Percentiles rank a stretch among this genome's conserved stretches.
Evolutionary conservation across 1,140 invertebrate genomes (phyloP).

Genomic region (Caerostris darwini): DNA sequence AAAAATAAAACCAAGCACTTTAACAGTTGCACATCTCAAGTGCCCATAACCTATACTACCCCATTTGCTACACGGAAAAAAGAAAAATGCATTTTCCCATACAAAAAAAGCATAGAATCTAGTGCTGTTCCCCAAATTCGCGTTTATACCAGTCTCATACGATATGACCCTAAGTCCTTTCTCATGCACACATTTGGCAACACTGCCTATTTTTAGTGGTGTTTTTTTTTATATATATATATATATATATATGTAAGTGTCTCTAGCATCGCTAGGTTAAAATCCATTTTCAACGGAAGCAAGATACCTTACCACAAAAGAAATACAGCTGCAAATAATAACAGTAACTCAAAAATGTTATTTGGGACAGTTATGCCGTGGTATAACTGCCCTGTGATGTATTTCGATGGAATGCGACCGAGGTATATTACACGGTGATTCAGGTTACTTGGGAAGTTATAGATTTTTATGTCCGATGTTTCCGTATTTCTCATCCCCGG

Average conservation of each 20-base stretch:
- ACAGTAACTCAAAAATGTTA: slow-evolving; percentile 71
- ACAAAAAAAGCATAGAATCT: background rate
- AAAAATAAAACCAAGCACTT: slow-evolving; percentile 36
- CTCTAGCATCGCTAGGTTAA: slow-evolving; percentile 31
- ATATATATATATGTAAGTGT: background rate
- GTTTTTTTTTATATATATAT: background rate
- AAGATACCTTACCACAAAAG: slow-evolving; percentile 58
- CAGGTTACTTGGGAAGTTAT: slow-evolving; percentile 32
- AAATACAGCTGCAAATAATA: slow-evolving; percentile 69
- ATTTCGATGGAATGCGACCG: slow-evolving; percentile 48
- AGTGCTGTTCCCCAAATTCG: background rate
- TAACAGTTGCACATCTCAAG: slow-evolving; percentile 22
- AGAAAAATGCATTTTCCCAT: slow-evolving; percentile 15
- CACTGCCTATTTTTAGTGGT: slow-evolving; percentile 55
- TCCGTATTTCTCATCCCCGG: slow-evolving; percentile 48
- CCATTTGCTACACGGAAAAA: slow-evolving; percentile 28
- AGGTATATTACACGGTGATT: slow-evolving; percentile 48
- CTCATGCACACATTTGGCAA: slow-evolving; percentile 48
- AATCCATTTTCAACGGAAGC: slow-evolving; percentile 62
- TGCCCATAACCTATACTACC: slow-evolving; percentile 46
- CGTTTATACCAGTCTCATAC: slow-evolving; percentile 19
- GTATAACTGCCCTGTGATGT: slow-evolving; percentile 67
- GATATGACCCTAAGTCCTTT: slow-evolving; percentile 55
- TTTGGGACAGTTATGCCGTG: slow-evolving; percentile 63
- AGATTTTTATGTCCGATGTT: slow-evolving; percentile 45